Evolutionary conservation across 2,888 invertebrate species (phyloP), one percentile per base, ranked within the genome.

Genomic region (Erebia aethiops): DNA sequence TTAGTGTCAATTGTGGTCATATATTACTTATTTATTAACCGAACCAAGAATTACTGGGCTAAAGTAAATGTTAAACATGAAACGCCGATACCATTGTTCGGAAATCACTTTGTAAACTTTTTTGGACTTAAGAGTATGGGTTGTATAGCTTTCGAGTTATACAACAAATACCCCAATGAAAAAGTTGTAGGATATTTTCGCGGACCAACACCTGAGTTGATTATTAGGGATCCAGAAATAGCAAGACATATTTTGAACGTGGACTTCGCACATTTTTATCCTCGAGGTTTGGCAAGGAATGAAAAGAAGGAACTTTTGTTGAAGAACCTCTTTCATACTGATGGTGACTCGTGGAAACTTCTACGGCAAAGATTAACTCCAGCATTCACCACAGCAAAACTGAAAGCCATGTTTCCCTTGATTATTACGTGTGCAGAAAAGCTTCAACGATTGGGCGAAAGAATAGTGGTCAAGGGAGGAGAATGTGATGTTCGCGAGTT

Each of bases 371-470:
- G 86, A 9, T 65, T 91, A n/a, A 89, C 91, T 13, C 81, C 89
- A 0, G 84, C 89, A 0, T 91, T 91, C 69, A 90, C 90, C 0
- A 87, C 84, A 0, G 84, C 85, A 2, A 90, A 90, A 70, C 75
- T 91, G 41, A 87, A 86, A 71, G 83, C 79, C 3, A 91, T 91
- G 90, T 91, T 88, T 67, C 90, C 90, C 4, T 77, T 91, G 18
- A 80, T 91, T 1, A 81, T 87, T 21, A 80, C 84, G 13, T 86
- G 90, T 66, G 85, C 91, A 0, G 84, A 87, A 67, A 89, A 87
- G 71, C 74, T 90, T n/a, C 51, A 72, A 14, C 16, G 18, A 2
- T 43, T 69, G 0, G 78, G 73, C 0, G 75, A 77, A 1, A 63
- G 71, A 5, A 78, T 79, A 11, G 60, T 71, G 2, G 35, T 26